Percentiles rank a stretch among this genome's conserved stretches.
Evolutionary conservation across 2,113 vertebrate genomes (phyloP).

Genomic region (Origma solitaria): DNA sequence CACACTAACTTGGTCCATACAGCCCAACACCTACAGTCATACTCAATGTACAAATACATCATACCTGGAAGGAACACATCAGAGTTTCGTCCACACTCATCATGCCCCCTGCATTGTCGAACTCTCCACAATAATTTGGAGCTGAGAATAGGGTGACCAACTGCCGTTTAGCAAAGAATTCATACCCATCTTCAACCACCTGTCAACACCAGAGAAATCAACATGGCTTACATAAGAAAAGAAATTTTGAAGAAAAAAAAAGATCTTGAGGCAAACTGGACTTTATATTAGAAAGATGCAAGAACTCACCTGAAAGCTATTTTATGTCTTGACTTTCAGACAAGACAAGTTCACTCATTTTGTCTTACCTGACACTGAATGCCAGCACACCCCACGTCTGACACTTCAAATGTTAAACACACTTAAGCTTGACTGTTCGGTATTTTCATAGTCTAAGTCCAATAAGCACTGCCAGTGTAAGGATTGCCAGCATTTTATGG

Average conservation of each 20-base stretch:
- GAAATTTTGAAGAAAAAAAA: background rate
- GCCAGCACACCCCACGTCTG: background rate
- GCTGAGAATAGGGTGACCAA: slow-evolving; percentile 93
- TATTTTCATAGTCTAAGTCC: background rate
- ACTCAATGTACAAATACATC: background rate
- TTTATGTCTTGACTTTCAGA: background rate
- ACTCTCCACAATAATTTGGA: slow-evolving; percentile 94
- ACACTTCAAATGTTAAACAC: background rate
- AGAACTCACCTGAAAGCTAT: background rate
- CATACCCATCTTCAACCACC: slow-evolving; percentile 94
- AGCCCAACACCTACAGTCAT: background rate
- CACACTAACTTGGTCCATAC: no score
- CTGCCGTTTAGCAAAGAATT: slow-evolving; percentile 95
- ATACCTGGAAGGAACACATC: slow-evolving; percentile 97
- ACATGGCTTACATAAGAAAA: background rate
- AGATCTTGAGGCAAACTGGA: background rate
- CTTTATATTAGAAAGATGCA: background rate
- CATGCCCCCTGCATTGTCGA: slow-evolving; percentile 95
- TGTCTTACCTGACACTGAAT: background rate
- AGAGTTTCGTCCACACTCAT: slow-evolving; percentile 96
- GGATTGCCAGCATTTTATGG: background rate
- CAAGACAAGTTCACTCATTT: background rate
- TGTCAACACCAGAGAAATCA: slow-evolving; percentile 59
- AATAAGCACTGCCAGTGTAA: background rate
- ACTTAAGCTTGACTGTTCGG: background rate